Percentiles rank a stretch among this genome's conserved stretches.
Conservation (phyloP, 2,113 vertebrate species). For the Istiophorus platypterus region DNA sequence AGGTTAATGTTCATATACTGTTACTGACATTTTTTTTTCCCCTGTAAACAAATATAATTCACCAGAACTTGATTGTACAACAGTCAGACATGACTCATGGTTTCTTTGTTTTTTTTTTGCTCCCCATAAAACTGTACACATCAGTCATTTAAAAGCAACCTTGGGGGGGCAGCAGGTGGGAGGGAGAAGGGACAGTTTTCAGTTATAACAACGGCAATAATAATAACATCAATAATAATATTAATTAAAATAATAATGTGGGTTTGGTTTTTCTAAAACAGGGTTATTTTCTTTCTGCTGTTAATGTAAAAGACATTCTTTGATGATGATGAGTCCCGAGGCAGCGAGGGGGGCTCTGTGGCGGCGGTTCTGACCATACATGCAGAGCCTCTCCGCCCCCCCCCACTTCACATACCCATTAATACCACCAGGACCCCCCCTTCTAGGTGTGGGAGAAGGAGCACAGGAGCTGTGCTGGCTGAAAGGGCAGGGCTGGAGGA, state of each 20-base stretch:
- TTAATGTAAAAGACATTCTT: conserved; percentile 86
- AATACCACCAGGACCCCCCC: conserved; percentile 33
- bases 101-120: conserved; percentile 28
- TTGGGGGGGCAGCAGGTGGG: conserved; percentile 55
- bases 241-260: conserved; percentile 73
- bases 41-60: conserved; percentile 87
- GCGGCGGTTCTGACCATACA: conserved; percentile 77
- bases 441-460: conserved; percentile 83
- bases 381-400: conserved; percentile 80
- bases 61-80: conserved; percentile 92
- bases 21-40: conserved; percentile 62
- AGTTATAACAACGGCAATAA: conserved; percentile 70
- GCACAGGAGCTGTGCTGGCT: conserved; percentile 84
- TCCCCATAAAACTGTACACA: conserved; percentile 86
- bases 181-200: conserved; percentile 57
- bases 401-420: conserved; percentile 46
- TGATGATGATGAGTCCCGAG: conserved; percentile 70
- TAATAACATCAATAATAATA: conserved; percentile 77
- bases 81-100: conserved; percentile 81
- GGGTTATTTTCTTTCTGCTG: conserved; percentile 61
- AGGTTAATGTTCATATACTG: conserved; percentile 39
- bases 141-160: conserved; percentile 78
- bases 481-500: conserved; percentile 56
- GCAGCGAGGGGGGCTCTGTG: conserved; percentile 72
- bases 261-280: conserved; percentile 89